Percentiles rank a stretch among this genome's conserved stretches.
phyloP scores from a whole-genome alignment of 2,888 invertebrate species.

The Patella depressa region DNA sequence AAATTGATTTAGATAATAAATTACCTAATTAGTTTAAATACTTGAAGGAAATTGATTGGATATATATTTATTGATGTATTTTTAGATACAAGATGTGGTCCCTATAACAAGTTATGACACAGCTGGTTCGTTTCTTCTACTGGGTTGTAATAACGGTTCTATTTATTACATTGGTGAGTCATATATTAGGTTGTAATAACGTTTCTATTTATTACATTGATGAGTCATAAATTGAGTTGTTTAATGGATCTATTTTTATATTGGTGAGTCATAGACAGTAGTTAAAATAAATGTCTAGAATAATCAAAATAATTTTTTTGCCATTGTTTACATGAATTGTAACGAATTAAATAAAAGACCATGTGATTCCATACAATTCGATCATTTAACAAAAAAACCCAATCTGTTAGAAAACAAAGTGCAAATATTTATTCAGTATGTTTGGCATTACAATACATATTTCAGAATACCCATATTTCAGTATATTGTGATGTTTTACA shows the following conservation, averaged over 20 bases:
- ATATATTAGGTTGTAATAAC: slow-evolving; percentile 85
- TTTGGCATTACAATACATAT: too few relatives aligned
- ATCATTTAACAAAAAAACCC: too few relatives aligned
- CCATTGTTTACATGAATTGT: too few relatives aligned
- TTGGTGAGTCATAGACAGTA: slow-evolving; percentile 72
- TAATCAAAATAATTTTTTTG: too few relatives aligned
- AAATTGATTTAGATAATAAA: too few relatives aligned
- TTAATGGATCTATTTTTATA: slow-evolving; percentile 96
- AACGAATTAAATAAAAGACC: too few relatives aligned
- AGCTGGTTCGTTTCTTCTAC: slow-evolving; percentile 92
- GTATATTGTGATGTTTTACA: not conserved
- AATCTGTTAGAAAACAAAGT: too few relatives aligned
- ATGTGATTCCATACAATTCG: too few relatives aligned
- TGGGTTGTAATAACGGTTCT: slow-evolving; percentile 96
- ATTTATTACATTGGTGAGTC: slow-evolving; percentile 93
- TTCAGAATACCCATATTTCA: too few relatives aligned
- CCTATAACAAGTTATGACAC: slow-evolving; percentile 97
- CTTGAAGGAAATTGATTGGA: not conserved
- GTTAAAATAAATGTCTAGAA: too few relatives aligned
- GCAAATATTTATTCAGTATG: too few relatives aligned
- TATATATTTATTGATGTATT: slow-evolving; percentile 3
- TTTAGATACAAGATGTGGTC: slow-evolving; percentile 88
- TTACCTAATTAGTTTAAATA: too few relatives aligned
- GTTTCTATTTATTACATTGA: slow-evolving; percentile 98
- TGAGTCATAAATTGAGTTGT: slow-evolving; percentile 80